Evolutionary conservation across 2,797 vertebrate species (phyloP).

Genomic region (Chelon labrosus): DNA sequence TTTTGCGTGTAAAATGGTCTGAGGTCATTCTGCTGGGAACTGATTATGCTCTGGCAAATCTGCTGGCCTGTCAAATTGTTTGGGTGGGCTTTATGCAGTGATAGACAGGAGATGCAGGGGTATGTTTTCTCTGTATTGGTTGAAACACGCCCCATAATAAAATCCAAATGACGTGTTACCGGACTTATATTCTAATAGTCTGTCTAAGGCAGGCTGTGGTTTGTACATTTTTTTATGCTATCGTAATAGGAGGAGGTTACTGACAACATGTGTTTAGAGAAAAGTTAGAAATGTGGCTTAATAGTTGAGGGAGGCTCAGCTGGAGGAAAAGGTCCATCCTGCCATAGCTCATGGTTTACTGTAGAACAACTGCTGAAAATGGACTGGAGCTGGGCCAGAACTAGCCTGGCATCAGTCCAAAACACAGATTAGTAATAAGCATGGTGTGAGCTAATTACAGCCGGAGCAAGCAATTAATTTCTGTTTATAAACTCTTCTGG

Average conservation of each 20-base stretch:
- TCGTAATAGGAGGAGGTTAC: background rate
- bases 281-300: constrained; percentile 32
- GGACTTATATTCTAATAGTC: too few relatives aligned
- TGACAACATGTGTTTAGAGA: background rate
- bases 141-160: too few relatives aligned
- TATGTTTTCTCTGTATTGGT: too few relatives aligned
- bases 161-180: too few relatives aligned
- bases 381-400: constrained; percentile 82
- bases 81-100: too few relatives aligned
- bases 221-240: background rate
- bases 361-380: constrained; percentile 61
- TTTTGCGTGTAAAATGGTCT: too few relatives aligned
- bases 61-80: too few relatives aligned
- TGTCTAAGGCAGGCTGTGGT: too few relatives aligned
- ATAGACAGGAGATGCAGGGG: too few relatives aligned
- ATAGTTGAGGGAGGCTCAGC: constrained; percentile 27
- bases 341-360: constrained; percentile 74
- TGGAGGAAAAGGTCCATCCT: constrained; percentile 48
- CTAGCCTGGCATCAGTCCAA: constrained; percentile 79
- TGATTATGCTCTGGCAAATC: too few relatives aligned
- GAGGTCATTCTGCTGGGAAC: too few relatives aligned
- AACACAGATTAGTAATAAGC: constrained; percentile 86
- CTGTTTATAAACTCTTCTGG: constrained; percentile 83
- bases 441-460: constrained; percentile 86
- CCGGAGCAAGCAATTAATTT: constrained; percentile 85